These are phyloP conservation scores for Vanessa cardui DNA, from an alignment of 2,888 invertebrate genomes.

Conservation along the genomic window DNA sequence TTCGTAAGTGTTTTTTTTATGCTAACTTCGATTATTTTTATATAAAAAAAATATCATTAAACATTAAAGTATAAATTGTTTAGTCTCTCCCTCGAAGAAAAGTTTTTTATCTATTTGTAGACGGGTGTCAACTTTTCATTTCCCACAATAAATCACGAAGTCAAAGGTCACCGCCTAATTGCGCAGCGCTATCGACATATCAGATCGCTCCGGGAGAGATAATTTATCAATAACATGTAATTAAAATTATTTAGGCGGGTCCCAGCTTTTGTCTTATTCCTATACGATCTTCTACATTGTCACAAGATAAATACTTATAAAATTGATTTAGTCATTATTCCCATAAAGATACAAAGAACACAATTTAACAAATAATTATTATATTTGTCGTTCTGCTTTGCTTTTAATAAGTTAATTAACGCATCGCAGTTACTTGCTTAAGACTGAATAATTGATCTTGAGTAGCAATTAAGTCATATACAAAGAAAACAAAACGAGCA, in stretches of 20 bases:
- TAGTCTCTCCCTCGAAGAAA: neutral
- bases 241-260: conserved; percentile 79
- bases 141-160: conserved; percentile 78
- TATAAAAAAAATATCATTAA: neutral
- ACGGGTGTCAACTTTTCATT: conserved; percentile 63
- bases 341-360: too few relatives aligned
- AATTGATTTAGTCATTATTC: too few relatives aligned
- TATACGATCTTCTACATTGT: conserved; percentile 17
- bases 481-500: too few relatives aligned
- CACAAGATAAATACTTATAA: too few relatives aligned
- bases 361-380: too few relatives aligned
- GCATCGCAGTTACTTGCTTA: too few relatives aligned
- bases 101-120: conserved; percentile 31
- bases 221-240: conserved; percentile 82
- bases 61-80: neutral
- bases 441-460: too few relatives aligned
- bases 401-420: too few relatives aligned
- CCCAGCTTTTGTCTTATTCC: conserved; percentile 39
- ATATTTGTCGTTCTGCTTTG: too few relatives aligned
- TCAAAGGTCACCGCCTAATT: conserved; percentile 80
- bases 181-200: conserved; percentile 75
- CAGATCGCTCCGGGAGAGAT: conserved; percentile 71
- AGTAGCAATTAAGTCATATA: too few relatives aligned
- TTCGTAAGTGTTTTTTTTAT: neutral
- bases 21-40: neutral